These are phyloP conservation scores for Cheilosia vernalis DNA, from an alignment of 2,888 invertebrate species.

Conservation along the genomic window DNA sequence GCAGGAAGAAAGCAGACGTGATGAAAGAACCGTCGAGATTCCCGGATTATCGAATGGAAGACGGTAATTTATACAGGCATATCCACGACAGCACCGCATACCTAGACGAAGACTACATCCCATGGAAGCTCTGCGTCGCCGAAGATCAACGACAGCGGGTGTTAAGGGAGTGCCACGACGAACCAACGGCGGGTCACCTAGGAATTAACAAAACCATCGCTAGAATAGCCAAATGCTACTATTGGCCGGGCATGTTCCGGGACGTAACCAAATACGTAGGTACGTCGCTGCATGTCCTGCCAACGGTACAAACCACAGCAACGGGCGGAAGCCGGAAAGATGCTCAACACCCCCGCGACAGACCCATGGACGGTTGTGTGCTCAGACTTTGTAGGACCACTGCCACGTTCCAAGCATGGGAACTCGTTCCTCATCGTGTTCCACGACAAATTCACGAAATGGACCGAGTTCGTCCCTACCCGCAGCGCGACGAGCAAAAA, in stretches of 20 bases:
- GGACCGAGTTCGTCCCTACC: background rate
- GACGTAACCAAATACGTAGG: too few species aligned
- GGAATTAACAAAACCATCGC: background rate
- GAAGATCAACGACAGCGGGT: background rate
- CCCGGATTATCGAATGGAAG: background rate
- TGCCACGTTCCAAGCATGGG: background rate
- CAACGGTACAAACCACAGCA: background rate
- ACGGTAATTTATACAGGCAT: background rate
- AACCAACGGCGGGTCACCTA: background rate
- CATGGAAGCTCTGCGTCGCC: constrained; percentile 2
- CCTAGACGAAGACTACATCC: background rate
- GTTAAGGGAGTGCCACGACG: background rate
- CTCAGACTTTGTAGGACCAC: background rate
- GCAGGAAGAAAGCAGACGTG: background rate
- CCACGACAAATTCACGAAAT: background rate
- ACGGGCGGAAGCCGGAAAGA: background rate
- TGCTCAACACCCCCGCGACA: background rate
- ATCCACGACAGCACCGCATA: background rate
- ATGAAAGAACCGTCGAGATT: too few species aligned
- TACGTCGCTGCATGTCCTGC: too few species aligned
- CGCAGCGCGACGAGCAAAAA: background rate
- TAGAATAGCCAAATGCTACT: background rate
- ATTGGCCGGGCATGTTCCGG: background rate
- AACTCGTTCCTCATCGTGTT: background rate
- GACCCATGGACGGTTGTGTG: background rate